These are phyloP conservation scores for Neodiprion fabricii DNA, from an alignment of 1,140 invertebrate genomes.

Conservation along the genomic window DNA sequence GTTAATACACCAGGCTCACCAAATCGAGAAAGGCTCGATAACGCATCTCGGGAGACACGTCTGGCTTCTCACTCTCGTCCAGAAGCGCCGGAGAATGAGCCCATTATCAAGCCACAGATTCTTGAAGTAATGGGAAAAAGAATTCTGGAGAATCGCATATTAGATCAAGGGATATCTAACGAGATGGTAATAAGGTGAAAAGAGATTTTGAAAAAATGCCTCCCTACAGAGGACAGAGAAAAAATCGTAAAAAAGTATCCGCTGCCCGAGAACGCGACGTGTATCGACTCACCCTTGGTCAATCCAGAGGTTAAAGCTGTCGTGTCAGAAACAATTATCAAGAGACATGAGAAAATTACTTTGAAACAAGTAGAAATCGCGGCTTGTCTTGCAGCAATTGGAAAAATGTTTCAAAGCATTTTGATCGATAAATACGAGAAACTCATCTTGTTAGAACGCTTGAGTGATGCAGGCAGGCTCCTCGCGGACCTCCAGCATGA, in stretches of 20 bases:
- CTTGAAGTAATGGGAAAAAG: constrained; percentile 14
- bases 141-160: background rate
- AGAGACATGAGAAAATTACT: constrained; percentile 15
- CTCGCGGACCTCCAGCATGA: constrained; percentile 19
- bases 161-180: constrained; percentile 8
- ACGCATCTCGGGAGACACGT: too few species aligned
- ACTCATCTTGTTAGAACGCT: constrained; percentile 11
- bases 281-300: constrained; percentile 12
- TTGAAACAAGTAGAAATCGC: constrained; percentile 22
- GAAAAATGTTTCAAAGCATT: constrained; percentile 7
- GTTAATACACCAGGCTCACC: too few species aligned
- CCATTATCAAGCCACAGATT: background rate
- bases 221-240: constrained; percentile 14
- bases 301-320: constrained; percentile 12
- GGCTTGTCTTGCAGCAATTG: constrained; percentile 17
- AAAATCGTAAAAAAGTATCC: constrained; percentile 18
- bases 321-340: constrained; percentile 12
- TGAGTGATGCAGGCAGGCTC: constrained; percentile 19
- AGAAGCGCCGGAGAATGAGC: too few species aligned
- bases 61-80: too few species aligned
- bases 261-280: constrained; percentile 9
- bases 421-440: constrained; percentile 9
- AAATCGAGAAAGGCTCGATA: too few species aligned
- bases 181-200: constrained; percentile 17
- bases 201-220: constrained; percentile 15